Base-by-base conservation (phyloP, 2,797 vertebrate species). In the Salmo trutta region DNA sequence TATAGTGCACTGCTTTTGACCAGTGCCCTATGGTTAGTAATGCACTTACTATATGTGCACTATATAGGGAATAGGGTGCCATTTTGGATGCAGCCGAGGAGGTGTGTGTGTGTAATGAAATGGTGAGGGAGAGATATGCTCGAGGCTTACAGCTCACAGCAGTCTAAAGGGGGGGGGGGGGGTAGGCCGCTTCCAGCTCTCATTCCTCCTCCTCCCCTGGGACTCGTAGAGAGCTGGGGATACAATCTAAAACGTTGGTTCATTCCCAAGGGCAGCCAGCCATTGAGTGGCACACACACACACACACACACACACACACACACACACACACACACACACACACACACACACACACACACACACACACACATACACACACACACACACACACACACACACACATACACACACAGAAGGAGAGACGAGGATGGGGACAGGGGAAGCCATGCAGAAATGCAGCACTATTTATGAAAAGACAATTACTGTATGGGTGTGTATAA, bases 401-500 rank as follows among this genome's bases (percentile, higher is more conserved):
- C 16, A 19, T 4, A 56, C 52, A 54, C 52, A 54, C 53, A 54
- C 1, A 52, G 51, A 52, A 15, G 12, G 15, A 53, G 52, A 53
- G 52, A 53, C 0, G 3, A 16, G 3, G 14, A n/a, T 17, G 52
- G 52, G n/a, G 69, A 65, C 47, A 59, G 47, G 51, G 52, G 68
- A 76, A 79, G 68, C 74, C 78, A 79, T 73, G 78, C 78, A 76
- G 78, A 79, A 79, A 75, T 66, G n/a, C 68, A 72, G 41, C 29
- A 33, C 59, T 71, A 67, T 79, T 79, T 79, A 73, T 71, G 56
- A 75, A 71, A 76, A 72, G 74, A 79, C 78, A 75, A 72, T 75
- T 76, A 66, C 78, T 16, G 54, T 31, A 59, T 27, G 31, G 71
- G 29, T 33, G 19, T n/a, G 15, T 54, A 5, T 56, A 56, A 56